Percentiles rank a stretch among this genome's conserved stretches.
Conservation (phyloP, 2,797 vertebrate genomes). For the Coluber constrictor region DNA sequence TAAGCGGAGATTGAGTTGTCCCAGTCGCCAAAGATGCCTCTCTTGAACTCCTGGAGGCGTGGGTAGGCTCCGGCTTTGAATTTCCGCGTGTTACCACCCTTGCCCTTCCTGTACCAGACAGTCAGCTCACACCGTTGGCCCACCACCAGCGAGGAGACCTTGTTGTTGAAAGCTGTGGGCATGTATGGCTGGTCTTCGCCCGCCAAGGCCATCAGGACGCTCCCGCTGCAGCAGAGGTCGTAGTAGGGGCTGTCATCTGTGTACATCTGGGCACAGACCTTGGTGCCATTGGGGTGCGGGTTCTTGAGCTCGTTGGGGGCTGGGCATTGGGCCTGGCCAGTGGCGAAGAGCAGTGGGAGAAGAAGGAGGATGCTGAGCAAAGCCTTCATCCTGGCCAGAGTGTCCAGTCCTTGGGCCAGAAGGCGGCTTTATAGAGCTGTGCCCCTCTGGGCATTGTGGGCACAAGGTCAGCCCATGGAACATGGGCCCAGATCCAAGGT, state of each 20-base stretch:
- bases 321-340: conserved; percentile 65
- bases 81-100: conserved; percentile 49
- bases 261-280: conserved; percentile 69
- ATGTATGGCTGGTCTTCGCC: conserved; percentile 67
- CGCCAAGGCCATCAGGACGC: conserved; percentile 23
- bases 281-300: neutral
- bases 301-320: conserved; percentile 24
- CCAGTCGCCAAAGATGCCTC: conserved; percentile 69
- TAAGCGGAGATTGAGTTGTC: conserved; percentile 67
- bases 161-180: conserved; percentile 48
- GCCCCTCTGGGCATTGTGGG: accelerated
- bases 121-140: conserved; percentile 64
- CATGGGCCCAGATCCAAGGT: neutral
- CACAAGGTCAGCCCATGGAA: neutral
- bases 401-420: accelerated
- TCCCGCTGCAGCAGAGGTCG: conserved; percentile 68
- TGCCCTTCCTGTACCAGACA: conserved; percentile 66
- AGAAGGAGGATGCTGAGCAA: neutral
- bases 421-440: neutral
- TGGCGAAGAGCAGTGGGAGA: neutral
- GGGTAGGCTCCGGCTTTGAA: conserved; percentile 56
- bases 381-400: neutral
- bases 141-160: conserved; percentile 73
- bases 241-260: conserved; percentile 69
- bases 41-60: conserved; percentile 67